Base-by-base conservation (phyloP, 2,113 vertebrate species). In the Lepidothrix coronata region DNA sequence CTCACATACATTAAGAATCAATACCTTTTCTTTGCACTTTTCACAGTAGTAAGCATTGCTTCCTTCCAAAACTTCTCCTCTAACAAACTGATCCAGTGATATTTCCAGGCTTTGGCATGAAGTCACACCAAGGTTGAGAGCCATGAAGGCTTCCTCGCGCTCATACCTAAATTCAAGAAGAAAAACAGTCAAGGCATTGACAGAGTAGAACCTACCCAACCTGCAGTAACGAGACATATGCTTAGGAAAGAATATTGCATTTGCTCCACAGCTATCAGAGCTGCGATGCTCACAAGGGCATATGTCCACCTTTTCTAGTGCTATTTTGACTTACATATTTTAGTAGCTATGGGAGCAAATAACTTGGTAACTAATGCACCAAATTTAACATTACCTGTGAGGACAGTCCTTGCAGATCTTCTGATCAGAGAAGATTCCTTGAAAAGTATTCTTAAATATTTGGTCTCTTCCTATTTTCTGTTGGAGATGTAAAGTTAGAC, bases 401-500 rank as follows among this genome's bases (percentile, higher is more conserved):
- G 99, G 99, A 91, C 99, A 99, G 96, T 99, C 99, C 98, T 99
- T 99, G 94, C 99, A 99, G 95, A 99, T 99, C 98, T 99, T 99
- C 98, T 99, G 99, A 97, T 99, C 99, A 5, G 99, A 99, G 97
- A 99, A 99, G 93, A 99, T 99, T 70, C 99, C 99, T 97, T 99
- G 99, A 96, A 99, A 99, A 28, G 99, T 99, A 96, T 99, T 99
- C 97, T 99, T 99, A 98, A 99, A 99, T 96, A 99, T 98, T 92
- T 99, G 99, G 49, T 99, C 99, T 97, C 99, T 98, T 51, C 99
- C 99, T 95, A 99, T 99, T 99, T 99, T 99, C 99, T 99, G 97
- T 90, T 94, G 65, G 52, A 91, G 61, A 95, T 44, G 33, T 55
- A 96, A 94, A 96, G 43, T 87, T 72, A 86, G 66, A 94, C 41